Conservation (phyloP, 2,113 vertebrate species). For the Pluvianellus socialis region DNA sequence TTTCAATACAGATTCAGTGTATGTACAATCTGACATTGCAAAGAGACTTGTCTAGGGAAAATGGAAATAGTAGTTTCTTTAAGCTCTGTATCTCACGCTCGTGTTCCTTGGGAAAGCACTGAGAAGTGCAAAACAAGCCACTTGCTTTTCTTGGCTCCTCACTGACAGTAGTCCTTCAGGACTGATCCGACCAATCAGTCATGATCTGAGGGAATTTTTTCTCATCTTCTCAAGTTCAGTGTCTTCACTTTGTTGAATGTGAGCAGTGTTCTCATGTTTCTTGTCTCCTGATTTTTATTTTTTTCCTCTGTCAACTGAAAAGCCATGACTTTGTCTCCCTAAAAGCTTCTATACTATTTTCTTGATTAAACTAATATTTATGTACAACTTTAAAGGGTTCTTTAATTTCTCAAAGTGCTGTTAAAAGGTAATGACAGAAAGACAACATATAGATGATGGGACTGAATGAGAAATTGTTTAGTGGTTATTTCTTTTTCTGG, state of each 20-base stretch:
- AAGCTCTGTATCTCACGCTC: not conserved
- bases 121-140: not conserved
- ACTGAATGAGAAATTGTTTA: not conserved
- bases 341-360: not conserved
- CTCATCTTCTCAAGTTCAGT: not conserved
- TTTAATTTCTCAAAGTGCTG: not conserved
- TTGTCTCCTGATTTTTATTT: not conserved
- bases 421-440: not conserved
- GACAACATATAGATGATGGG: not conserved
- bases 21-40: not conserved
- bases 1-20: not conserved
- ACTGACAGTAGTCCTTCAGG: not conserved
- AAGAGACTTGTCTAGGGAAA: not conserved
- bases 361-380: not conserved
- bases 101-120: not conserved
- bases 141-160: not conserved
- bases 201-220: not conserved
- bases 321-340: not conserved
- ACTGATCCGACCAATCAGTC: not conserved
- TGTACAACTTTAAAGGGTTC: not conserved
- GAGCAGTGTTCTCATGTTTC: not conserved
- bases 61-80: not conserved
- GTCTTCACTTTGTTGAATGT: not conserved
- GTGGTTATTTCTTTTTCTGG: not conserved
- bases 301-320: not conserved